Base-by-base conservation (phyloP, 2,888 invertebrate genomes). In the Melanophora roralis region DNA sequence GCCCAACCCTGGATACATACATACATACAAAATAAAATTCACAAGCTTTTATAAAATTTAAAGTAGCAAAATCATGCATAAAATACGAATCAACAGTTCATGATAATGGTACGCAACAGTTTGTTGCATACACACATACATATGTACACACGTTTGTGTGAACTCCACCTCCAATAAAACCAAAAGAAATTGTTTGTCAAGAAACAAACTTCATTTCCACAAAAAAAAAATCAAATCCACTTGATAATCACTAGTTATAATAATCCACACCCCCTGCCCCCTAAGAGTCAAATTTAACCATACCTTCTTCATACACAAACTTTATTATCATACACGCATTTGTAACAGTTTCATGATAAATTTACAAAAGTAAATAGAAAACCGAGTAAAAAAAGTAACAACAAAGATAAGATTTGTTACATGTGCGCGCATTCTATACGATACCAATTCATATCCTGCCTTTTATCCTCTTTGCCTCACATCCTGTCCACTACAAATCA, bases 51-150 rank as follows among this genome's bases (percentile, higher is more conserved):
- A 47, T 21, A 34, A 62, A 78, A 75, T 32, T 34, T 16, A 68
- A 80, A 76, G 76, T 80, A 64, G 76, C 80, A 80, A 73, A 80
- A 80, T 80, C 76, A 80, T 59, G 72, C 62, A 80, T 76, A 73
- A 75, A 67, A 55, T 76, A 80, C 57, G 27, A 40, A 62, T 62
- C 62, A 72, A 27, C 40, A 64, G 21, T 43, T 11, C 40, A 73
- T 27, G 21, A 47, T 27, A 5, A 27, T 32, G 11, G 16, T 21
- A 59, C n/a, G 43, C 80, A 80, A 80, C 80, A 76, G 80, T 68
- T 80, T 47, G 76, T 73, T 80, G 80, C 64, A 75, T 43, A 53
- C 45, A 65, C 23, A 21, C 47, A 8, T 36, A 2, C 11, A 36
- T 36, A 21, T 16, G 55, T 32, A 53, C 27, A 27, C 27, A 27